A percentile compares a stretch with the other conserved stretches of the same genome.
Evolutionary conservation across 2,113 vertebrate genomes (phyloP).

Genomic region (Andinoacara biseriatus): DNA sequence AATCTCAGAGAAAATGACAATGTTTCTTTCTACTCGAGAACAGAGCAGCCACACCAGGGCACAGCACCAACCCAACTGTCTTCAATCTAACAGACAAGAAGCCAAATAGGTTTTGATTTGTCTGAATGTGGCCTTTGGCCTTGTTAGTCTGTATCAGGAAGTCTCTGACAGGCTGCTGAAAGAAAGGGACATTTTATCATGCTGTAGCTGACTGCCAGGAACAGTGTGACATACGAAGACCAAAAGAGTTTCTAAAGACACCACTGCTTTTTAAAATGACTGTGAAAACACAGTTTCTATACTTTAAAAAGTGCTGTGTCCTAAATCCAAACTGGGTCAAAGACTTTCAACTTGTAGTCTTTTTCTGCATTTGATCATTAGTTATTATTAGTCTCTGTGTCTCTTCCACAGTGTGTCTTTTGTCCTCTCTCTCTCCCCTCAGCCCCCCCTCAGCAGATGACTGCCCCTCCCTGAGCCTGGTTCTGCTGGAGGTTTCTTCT

Average conservation of each 20-base stretch:
- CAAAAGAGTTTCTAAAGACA: background rate
- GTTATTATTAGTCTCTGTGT: too few relatives aligned
- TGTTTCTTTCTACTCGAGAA: conserved; percentile 7
- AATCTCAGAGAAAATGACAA: conserved; percentile 16
- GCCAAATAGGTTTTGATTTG: conserved; percentile 49
- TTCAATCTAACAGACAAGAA: conserved; percentile 38
- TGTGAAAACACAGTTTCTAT: background rate
- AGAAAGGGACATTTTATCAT: conserved; percentile 4
- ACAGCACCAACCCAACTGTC: background rate
- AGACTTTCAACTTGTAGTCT: background rate
- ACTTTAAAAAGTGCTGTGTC: background rate
- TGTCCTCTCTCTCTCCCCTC: too few relatives aligned
- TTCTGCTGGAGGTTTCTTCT: too few relatives aligned
- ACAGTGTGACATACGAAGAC: conserved; percentile 6
- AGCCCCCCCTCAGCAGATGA: too few relatives aligned
- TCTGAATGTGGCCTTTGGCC: conserved; percentile 53
- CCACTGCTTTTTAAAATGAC: background rate
- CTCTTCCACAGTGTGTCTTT: too few relatives aligned
- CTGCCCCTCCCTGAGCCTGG: too few relatives aligned
- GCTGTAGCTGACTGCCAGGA: background rate
- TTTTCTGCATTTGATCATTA: too few relatives aligned
- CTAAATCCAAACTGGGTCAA: background rate
- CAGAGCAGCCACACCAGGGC: background rate
- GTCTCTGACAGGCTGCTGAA: conserved; percentile 41
- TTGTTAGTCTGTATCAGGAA: conserved; percentile 39